phyloP scores from a whole-genome alignment of 2,888 invertebrate genomes.

The Acleris holmiana region DNA sequence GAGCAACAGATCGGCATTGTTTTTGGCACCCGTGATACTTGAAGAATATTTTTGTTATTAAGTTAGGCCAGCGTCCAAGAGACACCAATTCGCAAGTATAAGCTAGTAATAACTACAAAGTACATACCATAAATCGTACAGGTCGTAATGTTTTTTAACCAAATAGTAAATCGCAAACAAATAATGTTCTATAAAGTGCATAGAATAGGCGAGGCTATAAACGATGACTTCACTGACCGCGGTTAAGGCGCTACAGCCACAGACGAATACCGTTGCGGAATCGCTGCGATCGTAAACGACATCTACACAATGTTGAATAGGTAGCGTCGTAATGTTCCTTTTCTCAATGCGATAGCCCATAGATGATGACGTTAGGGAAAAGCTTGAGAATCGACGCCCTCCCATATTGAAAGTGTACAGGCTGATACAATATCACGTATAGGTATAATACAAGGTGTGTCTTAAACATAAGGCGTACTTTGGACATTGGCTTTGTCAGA shows the following conservation, averaged over 20 bases:
- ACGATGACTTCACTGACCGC: slow-evolving; percentile 52
- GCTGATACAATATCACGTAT: not conserved
- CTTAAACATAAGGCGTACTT: too few relatives aligned
- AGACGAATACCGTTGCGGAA: slow-evolving; percentile 50
- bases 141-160: slow-evolving; percentile 13
- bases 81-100: too few relatives aligned
- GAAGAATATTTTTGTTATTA: too few relatives aligned
- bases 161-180: slow-evolving; percentile 14
- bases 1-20: too few relatives aligned
- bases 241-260: slow-evolving; percentile 41
- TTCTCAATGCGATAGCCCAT: slow-evolving; percentile 45
- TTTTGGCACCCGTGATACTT: too few relatives aligned
- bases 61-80: too few relatives aligned
- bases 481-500: too few relatives aligned
- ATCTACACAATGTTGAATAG: slow-evolving; percentile 46
- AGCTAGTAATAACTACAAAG: not conserved
- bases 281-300: slow-evolving; percentile 54
- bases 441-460: not conserved
- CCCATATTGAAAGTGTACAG: not conserved
- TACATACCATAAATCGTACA: not conserved
- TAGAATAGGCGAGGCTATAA: slow-evolving; percentile 17
- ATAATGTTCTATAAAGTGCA: slow-evolving; percentile 17
- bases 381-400: slow-evolving; percentile 25
- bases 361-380: slow-evolving; percentile 31
- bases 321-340: slow-evolving; percentile 48